Conservation (phyloP, 2,888 invertebrate species). For the Nymphalis c-album region DNA sequence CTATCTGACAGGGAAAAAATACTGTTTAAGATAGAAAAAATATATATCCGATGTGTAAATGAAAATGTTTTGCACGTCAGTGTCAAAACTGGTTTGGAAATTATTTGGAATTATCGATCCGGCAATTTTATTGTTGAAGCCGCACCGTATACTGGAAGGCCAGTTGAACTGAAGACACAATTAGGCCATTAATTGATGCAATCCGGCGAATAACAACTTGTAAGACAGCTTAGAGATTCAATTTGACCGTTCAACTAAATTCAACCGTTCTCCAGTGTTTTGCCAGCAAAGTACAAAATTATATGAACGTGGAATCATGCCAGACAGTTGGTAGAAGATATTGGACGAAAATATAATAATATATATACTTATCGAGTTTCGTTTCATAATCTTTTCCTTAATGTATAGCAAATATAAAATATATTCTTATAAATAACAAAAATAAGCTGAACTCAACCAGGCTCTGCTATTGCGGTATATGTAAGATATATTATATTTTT, state of each 20-base stretch:
- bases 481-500: no score
- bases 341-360: no score
- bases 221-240: background rate
- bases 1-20: background rate
- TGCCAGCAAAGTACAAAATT: no score
- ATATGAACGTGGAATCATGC: no score
- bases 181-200: conserved; percentile 10
- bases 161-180: conserved; percentile 27
- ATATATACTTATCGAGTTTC: no score
- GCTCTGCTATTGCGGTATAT: no score
- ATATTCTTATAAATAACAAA: no score
- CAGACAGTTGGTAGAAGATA: no score
- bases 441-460: no score
- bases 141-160: conserved; percentile 38
- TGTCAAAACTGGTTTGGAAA: conserved; percentile 38
- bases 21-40: conserved; percentile 9
- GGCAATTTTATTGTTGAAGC: conserved; percentile 41
- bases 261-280: background rate
- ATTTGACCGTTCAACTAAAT: conserved; percentile 1
- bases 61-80: conserved; percentile 27
- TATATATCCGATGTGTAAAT: no score
- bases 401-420: no score
- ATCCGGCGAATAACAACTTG: background rate
- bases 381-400: no score
- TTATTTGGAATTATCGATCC: conserved; percentile 43